These are phyloP conservation scores for Drosophila mojavensis DNA, from an alignment of 1,140 invertebrate genomes.

Conservation along the genomic window DNA sequence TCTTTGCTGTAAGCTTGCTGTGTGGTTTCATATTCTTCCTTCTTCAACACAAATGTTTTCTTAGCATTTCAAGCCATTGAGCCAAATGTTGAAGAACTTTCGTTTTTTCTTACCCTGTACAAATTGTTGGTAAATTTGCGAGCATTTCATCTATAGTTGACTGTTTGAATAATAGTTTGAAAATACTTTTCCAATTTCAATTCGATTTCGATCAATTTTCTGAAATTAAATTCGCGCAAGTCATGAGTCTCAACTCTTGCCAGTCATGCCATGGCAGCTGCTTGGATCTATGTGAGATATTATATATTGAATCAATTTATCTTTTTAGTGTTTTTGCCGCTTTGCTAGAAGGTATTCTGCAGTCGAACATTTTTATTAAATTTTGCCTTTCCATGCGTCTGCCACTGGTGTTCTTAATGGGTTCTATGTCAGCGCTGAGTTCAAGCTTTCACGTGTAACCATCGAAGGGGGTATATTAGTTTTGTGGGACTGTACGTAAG, in stretches of 20 bases:
- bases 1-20: slow-evolving; percentile 2
- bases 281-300: no score
- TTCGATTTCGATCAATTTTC: no score
- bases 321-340: no score
- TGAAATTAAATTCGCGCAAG: no score
- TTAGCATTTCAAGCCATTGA: background rate
- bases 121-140: background rate
- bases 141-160: background rate
- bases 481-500: no score
- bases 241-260: no score
- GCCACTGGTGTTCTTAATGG: slow-evolving; percentile 49
- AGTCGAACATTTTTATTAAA: background rate
- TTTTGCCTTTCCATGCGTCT: slow-evolving; percentile 11
- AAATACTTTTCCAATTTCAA: no score
- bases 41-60: slow-evolving; percentile 16
- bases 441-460: background rate
- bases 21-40: background rate
- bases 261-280: no score
- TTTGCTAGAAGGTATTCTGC: background rate
- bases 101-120: background rate
- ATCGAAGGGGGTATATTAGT: no score
- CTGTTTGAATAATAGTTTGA: no score
- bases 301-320: no score
- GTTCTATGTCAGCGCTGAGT: slow-evolving; percentile 19
- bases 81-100: background rate